A percentile compares a stretch with the other conserved stretches of the same genome.
These are phyloP conservation scores for Montipora capricornis DNA, from an alignment of 64 coral and sea anemone genomes.

Conservation along the genomic window DNA sequence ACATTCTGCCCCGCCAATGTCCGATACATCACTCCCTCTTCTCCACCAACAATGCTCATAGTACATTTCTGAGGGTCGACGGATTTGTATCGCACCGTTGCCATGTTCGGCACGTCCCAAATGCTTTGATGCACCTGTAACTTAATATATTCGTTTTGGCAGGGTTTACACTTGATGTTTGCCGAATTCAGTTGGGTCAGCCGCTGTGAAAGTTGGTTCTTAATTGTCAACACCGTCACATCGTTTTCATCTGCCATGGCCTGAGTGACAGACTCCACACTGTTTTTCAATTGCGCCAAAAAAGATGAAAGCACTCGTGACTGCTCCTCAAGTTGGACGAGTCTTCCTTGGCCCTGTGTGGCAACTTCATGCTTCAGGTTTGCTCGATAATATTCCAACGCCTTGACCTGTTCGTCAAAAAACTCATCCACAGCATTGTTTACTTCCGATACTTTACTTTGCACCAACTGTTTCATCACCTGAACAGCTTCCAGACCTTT, in stretches of 20 bases:
- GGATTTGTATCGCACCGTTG: background rate
- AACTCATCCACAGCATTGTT: conserved; percentile 7
- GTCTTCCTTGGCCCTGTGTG: background rate
- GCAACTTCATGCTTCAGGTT: conserved; percentile 9
- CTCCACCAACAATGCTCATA: background rate
- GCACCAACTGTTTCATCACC: background rate
- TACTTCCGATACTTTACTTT: background rate
- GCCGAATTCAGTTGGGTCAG: conserved; percentile 21
- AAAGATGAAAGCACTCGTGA: background rate
- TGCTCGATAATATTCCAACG: conserved; percentile 4
- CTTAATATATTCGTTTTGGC: background rate
- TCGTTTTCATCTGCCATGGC: conserved; percentile 9
- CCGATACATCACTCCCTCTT: conserved; percentile 16
- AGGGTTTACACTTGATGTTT: conserved; percentile 14
- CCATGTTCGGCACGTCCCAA: background rate
- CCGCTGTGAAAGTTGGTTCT: conserved; percentile 22
- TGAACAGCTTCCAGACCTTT: conserved; percentile 9
- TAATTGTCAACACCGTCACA: conserved; percentile 11
- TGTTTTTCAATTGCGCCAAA: background rate
- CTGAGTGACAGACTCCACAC: background rate
- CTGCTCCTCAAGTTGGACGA: conserved; percentile 6
- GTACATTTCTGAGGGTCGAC: conserved; percentile 3
- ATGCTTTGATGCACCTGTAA: background rate
- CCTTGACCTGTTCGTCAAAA: background rate
- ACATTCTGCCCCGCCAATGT: background rate